Conservation (phyloP, 1,140 invertebrate genomes). For the Diploscapter pachys region DNA sequence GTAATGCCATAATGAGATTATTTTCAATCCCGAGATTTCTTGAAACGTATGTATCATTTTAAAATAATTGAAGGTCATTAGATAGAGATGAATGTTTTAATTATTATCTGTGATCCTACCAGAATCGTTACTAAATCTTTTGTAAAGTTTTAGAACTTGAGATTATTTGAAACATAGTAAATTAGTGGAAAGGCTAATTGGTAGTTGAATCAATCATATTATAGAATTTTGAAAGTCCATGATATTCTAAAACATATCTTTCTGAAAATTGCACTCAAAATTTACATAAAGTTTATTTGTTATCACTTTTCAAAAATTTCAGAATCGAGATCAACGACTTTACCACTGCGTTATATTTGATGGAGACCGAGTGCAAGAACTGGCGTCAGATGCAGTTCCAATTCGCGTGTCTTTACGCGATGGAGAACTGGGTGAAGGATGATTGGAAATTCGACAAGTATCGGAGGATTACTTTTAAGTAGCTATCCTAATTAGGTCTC, state of each 20-base stretch:
- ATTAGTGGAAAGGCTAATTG: too few species aligned
- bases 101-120: too few species aligned
- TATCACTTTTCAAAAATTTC: slow-evolving; percentile 1
- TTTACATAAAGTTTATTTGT: too few species aligned
- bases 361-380: slow-evolving; percentile 20
- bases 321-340: slow-evolving; percentile 23
- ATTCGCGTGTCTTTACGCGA: slow-evolving; percentile 31
- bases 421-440: slow-evolving; percentile 17
- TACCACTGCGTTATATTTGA: slow-evolving; percentile 14
- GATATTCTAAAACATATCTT: slow-evolving; percentile 1
- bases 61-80: too few species aligned
- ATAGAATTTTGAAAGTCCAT: too few species aligned
- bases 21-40: too few species aligned
- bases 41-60: too few species aligned
- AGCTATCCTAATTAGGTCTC: background rate
- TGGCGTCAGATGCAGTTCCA: slow-evolving; percentile 28
- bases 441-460: slow-evolving; percentile 28
- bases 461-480: slow-evolving; percentile 22
- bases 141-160: background rate
- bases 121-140: too few species aligned
- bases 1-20: too few species aligned
- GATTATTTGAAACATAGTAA: background rate
- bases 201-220: too few species aligned
- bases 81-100: too few species aligned
- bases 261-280: background rate